These are phyloP conservation scores for Gortyna flavago DNA, from an alignment of 2,888 invertebrate genomes.

Conservation along the genomic window DNA sequence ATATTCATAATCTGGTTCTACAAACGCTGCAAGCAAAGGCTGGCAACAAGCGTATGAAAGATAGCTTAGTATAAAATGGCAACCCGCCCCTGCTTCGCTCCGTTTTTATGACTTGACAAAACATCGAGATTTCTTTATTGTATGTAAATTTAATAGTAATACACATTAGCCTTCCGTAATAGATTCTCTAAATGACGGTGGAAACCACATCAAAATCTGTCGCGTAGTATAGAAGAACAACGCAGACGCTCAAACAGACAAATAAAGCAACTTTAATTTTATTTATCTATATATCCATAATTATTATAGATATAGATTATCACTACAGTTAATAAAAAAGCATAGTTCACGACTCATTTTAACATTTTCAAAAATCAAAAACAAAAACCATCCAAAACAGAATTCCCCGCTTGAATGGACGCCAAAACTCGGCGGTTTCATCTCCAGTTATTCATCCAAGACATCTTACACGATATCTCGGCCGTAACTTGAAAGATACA, in stretches of 20 bases:
- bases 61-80: not conserved
- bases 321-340: not conserved
- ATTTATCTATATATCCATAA: too few relatives aligned
- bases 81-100: too few relatives aligned
- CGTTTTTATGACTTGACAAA: too few relatives aligned
- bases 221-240: not conserved
- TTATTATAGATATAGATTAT: not conserved
- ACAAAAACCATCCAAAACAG: conserved; percentile 7
- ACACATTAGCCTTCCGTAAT: not conserved
- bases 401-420: conserved; percentile 15
- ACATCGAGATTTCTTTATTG: too few relatives aligned
- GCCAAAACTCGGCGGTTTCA: conserved; percentile 31
- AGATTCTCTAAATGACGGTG: not conserved
- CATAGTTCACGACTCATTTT: not conserved
- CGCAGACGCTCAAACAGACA: not conserved
- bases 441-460: conserved; percentile 43
- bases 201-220: not conserved
- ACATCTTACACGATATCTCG: conserved; percentile 56
- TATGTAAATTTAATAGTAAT: too few relatives aligned
- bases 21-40: not conserved
- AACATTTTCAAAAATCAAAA: not conserved
- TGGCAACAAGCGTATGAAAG: not conserved
- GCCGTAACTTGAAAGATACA: conserved; percentile 61
- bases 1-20: not conserved
- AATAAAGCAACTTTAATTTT: too few relatives aligned